Percentiles rank a stretch among this genome's conserved stretches.
Evolutionary conservation across 2,888 invertebrate species (phyloP).

Genomic region (Phoenoteleia sp.): DNA sequence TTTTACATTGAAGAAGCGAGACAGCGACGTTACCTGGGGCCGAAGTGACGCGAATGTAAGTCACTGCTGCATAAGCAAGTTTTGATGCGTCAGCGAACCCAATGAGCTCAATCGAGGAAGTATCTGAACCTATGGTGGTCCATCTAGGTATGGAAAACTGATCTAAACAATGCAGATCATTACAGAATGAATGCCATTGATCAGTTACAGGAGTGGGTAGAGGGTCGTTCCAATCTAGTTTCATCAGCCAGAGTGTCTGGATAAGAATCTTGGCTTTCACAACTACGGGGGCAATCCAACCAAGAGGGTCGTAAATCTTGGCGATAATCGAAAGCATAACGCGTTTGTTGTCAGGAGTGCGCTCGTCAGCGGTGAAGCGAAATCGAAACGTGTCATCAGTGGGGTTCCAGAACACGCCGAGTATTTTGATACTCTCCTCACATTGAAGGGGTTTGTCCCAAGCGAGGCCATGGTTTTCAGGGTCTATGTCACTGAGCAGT

Average conservation of each 20-base stretch:
- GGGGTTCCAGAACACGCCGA: background rate
- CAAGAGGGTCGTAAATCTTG: background rate
- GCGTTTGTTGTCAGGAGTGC: background rate
- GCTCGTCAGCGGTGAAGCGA: background rate
- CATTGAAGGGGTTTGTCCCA: background rate
- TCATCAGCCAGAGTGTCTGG: conserved; percentile 20
- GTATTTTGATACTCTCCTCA: conserved; percentile 2
- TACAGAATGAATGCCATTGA: conserved; percentile 62
- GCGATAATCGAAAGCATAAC: background rate
- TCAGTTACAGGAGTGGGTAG: conserved; percentile 13
- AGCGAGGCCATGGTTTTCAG: background rate
- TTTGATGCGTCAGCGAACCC: conserved; percentile 59
- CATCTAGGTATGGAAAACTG: no score
- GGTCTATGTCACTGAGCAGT: background rate
- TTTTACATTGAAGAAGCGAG: conserved; percentile 35
- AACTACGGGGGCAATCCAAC: background rate
- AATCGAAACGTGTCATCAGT: background rate
- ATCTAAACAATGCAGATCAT: no score
- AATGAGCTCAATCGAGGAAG: no score
- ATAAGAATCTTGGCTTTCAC: conserved; percentile 70
- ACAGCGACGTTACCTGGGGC: background rate
- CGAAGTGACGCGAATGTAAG: conserved; percentile 8
- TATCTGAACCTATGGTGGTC: conserved; percentile 38
- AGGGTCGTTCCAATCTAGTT: conserved; percentile 23
- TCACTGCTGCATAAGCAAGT: conserved; percentile 35